These are phyloP conservation scores for Halichondria panicea DNA, from an alignment of 37 sponge, comb jelly and placozoan species.

Conservation along the genomic window DNA sequence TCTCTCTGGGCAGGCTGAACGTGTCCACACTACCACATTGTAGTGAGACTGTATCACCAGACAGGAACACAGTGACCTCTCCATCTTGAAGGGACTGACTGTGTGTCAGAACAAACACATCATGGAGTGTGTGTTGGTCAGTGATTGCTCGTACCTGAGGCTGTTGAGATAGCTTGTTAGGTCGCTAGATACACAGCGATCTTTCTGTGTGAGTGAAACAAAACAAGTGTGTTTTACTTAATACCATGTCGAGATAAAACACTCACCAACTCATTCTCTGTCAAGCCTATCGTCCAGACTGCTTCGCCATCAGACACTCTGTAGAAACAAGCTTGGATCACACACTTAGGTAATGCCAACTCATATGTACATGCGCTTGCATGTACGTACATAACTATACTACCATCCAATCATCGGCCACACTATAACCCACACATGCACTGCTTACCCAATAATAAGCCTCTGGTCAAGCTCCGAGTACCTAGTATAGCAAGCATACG, in stretches of 20 bases:
- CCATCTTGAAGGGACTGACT: constrained; percentile 25
- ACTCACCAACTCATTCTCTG: constrained; percentile 34
- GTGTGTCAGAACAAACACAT: too few species aligned
- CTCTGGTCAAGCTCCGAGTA: constrained; percentile 12
- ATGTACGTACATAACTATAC: too few species aligned
- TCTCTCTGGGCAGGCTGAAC: too few species aligned
- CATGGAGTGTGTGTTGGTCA: too few species aligned
- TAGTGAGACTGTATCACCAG: constrained; percentile 5
- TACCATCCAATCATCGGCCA: not conserved
- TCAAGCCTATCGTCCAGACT: constrained; percentile 28
- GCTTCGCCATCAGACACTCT: constrained; percentile 34
- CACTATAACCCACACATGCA: not conserved
- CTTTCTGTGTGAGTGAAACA: too few species aligned
- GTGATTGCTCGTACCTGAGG: too few species aligned
- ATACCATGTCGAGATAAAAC: not conserved
- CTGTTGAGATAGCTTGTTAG: too few species aligned
- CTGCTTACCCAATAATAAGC: constrained; percentile 30
- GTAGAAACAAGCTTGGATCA: not conserved
- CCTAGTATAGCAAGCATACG: constrained; percentile 22
- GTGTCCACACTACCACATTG: too few species aligned
- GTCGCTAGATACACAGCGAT: too few species aligned
- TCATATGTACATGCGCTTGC: too few species aligned
- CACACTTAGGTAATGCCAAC: not conserved
- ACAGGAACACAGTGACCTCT: constrained; percentile 19
- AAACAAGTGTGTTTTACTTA: not conserved